Conservation (phyloP, 2,113 vertebrate species). For the Corythaeola cristata region DNA sequence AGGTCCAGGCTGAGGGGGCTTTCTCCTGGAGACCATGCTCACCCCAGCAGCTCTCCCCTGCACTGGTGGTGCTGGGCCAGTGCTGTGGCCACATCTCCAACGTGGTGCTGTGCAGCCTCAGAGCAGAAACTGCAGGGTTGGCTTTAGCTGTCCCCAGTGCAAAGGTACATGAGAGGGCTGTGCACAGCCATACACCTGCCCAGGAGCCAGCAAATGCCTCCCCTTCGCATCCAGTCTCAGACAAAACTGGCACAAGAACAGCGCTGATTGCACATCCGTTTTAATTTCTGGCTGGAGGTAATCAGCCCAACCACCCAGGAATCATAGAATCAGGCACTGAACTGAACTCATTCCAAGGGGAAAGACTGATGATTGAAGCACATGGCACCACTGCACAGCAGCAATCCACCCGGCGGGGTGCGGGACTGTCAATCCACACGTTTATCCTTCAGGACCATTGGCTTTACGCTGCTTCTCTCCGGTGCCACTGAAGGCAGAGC, state of each 20-base stretch:
- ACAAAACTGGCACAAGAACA: neutral
- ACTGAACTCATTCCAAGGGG: neutral
- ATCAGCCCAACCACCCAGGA: neutral
- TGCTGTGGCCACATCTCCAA: rapidly evolving
- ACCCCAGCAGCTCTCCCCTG: neutral
- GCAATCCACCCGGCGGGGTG: neutral
- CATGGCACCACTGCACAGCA: rapidly evolving
- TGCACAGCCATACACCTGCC: too few species aligned
- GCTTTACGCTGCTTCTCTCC: neutral
- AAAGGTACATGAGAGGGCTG: rapidly evolving
- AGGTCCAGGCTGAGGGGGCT: neutral
- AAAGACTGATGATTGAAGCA: rapidly evolving
- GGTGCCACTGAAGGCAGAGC: neutral
- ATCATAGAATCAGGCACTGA: neutral
- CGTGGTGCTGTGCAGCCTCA: rapidly evolving
- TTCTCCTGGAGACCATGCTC: neutral
- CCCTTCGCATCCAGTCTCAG: rapidly evolving
- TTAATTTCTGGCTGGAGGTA: slow-evolving; percentile 32
- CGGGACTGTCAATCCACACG: neutral
- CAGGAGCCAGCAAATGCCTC: too few species aligned
- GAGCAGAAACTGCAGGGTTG: neutral
- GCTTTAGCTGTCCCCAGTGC: rapidly evolving
- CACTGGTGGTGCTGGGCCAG: too few species aligned
- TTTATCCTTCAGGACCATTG: neutral
- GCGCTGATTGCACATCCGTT: neutral